phyloP scores from a whole-genome alignment of 1,140 invertebrate genomes.

The Aphaenogaster rudis region DNA sequence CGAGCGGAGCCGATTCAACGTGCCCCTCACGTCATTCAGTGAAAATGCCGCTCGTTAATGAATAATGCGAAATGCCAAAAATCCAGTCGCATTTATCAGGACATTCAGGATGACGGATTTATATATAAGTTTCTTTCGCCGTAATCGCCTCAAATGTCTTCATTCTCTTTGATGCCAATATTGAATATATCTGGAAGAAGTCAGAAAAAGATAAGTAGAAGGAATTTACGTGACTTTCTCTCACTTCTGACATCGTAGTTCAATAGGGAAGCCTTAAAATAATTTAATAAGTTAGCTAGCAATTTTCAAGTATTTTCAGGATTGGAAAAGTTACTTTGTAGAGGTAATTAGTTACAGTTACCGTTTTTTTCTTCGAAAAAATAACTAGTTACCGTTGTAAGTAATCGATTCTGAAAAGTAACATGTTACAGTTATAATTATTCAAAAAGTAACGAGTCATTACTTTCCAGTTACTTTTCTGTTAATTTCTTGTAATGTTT shows the following conservation, averaged over 20 bases:
- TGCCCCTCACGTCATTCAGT: slow-evolving; percentile 15
- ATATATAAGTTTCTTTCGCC: neutral
- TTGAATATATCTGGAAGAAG: neutral
- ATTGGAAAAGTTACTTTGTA: no score
- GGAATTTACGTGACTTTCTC: slow-evolving; percentile 12
- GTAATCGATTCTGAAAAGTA: no score
- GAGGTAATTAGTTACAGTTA: no score
- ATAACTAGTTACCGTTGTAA: no score
- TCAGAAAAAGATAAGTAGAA: neutral
- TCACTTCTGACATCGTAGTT: neutral
- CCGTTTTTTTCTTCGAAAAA: no score
- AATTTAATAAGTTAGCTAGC: neutral
- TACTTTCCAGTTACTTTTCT: no score
- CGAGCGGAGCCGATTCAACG: slow-evolving; percentile 47
- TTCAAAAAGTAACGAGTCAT: no score
- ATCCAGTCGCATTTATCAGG: neutral
- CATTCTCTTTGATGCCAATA: neutral
- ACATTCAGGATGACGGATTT: neutral
- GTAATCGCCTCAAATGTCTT: neutral
- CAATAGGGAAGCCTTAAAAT: neutral
- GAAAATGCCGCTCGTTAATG: slow-evolving; percentile 23
- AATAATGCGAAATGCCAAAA: slow-evolving; percentile 23
- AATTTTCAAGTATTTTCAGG: slow-evolving; percentile 4
- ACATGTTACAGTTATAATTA: no score
- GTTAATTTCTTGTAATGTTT: no score